Conservation (phyloP, 2,888 invertebrate genomes). For the Coenonympha arcania region DNA sequence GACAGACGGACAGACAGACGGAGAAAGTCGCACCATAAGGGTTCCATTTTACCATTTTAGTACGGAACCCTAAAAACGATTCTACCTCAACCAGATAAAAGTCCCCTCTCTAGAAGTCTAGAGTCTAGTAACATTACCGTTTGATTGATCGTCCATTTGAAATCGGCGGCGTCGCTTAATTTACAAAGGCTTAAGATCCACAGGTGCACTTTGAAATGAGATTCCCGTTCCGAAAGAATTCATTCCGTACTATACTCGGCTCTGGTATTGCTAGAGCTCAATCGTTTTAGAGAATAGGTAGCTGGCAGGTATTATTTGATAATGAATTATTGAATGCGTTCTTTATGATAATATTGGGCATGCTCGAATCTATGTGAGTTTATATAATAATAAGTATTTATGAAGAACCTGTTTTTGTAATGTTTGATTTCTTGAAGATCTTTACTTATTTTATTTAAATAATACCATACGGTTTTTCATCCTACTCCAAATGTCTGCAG, state of each 20-base stretch:
- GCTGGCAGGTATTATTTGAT: neutral
- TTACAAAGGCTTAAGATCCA: neutral
- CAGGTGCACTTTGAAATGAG: constrained; percentile 11
- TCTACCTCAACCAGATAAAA: too few relatives aligned
- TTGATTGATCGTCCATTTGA: neutral
- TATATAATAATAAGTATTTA: too few relatives aligned
- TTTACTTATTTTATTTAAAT: too few relatives aligned
- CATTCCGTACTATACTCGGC: neutral
- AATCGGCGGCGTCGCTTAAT: neutral
- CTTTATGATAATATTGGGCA: neutral
- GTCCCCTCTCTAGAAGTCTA: neutral
- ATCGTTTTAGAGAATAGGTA: neutral
- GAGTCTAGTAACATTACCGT: neutral
- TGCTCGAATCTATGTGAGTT: neutral
- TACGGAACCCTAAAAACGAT: too few relatives aligned
- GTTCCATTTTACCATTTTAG: too few relatives aligned
- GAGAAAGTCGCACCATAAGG: too few relatives aligned
- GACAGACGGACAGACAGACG: too few relatives aligned
- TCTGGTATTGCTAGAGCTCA: neutral
- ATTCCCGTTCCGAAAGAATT: constrained; percentile 2
- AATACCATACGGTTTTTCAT: too few relatives aligned
- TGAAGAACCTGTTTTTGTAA: too few relatives aligned
- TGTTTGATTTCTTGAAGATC: too few relatives aligned
- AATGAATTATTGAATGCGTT: neutral
- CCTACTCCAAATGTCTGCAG: too few relatives aligned